Evolutionary conservation across 2,888 invertebrate species (phyloP), one percentile per base, ranked within the genome.

Genomic region (Drosophila heteroneura): DNA sequence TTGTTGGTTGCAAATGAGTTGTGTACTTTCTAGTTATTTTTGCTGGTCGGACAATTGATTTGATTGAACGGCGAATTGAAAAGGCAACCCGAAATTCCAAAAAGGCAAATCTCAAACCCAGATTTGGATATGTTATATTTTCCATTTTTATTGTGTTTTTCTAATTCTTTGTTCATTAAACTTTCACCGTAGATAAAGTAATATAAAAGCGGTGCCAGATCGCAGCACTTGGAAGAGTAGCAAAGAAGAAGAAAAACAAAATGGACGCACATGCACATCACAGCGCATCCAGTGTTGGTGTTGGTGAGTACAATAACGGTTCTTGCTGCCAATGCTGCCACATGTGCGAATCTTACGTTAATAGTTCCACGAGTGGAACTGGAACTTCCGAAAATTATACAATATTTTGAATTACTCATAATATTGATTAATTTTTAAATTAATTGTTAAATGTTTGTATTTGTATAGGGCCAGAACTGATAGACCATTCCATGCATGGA

Each of bases 211-310:
- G 44, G 59, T 41, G 44, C 28, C 12, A 33, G 28, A 57, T 52
- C 37, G 30, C 16, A 22, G 3, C 26, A 26, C 26, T 30, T 33
- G 14, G 16, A 14, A 10, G n/a, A 19, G 16, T 7, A 33, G 12
- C 37, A 47, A 33, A 33, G 63, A 30, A 49, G 47, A 37, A 57
- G 35, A 47, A 28, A 59, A 30, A 22, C 35, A 32, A 63, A 47
- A 93, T 93, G 93, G 93, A 93, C 79, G 53, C 65, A 71, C 92
- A 93, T 70, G 92, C 92, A 60, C 91, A 93, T 56, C 93, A 93
- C 67, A 84, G 82, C 70, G 83, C 91, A 64, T 86, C 88, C 52
- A 85, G 82, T 73, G 90, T 91, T 68, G 93, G 83, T 74, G 91
- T 91, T 67, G 93, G 93, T 93, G 70, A 85, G 91, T 83, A 56